These are phyloP conservation scores for Unio delphinus DNA, from an alignment of 2,888 invertebrate species.

Conservation along the genomic window DNA sequence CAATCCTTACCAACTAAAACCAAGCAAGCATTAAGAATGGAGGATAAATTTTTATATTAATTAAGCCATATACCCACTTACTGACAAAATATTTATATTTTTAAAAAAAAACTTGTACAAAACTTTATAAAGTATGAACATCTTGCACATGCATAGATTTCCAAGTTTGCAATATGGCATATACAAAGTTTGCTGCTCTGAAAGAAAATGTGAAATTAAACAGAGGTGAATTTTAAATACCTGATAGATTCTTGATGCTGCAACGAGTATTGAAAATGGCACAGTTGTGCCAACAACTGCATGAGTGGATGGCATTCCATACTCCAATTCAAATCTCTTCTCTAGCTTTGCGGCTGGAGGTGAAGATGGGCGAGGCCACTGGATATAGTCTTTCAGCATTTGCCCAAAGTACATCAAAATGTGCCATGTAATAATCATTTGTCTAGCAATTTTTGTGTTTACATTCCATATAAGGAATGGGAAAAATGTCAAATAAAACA, in stretches of 20 bases:
- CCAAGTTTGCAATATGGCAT: no score
- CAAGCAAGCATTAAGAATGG: no score
- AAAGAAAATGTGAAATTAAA: neutral
- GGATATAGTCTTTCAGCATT: slow-evolving; percentile 87
- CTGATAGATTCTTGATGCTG: slow-evolving; percentile 51
- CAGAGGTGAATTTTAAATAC: slow-evolving; percentile 18
- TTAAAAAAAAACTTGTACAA: no score
- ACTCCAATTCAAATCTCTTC: slow-evolving; percentile 90
- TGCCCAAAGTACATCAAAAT: slow-evolving; percentile 75
- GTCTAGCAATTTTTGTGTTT: slow-evolving; percentile 87
- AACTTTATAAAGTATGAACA: no score
- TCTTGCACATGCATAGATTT: no score
- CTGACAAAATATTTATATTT: no score
- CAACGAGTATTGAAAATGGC: slow-evolving; percentile 87
- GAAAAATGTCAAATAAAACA: slow-evolving; percentile 91
- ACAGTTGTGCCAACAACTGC: slow-evolving; percentile 92
- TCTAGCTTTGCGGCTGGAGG: slow-evolving; percentile 89
- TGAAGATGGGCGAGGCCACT: slow-evolving; percentile 83
- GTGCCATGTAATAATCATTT: slow-evolving; percentile 75
- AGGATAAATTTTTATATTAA: no score
- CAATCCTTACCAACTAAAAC: no score
- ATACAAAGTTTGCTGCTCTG: no score
- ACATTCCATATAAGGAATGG: slow-evolving; percentile 97
- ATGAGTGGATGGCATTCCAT: slow-evolving; percentile 96
- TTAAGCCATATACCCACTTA: no score